phyloP scores from a whole-genome alignment of 2,113 vertebrate species.

The Paracanthobrama guichenoti region DNA sequence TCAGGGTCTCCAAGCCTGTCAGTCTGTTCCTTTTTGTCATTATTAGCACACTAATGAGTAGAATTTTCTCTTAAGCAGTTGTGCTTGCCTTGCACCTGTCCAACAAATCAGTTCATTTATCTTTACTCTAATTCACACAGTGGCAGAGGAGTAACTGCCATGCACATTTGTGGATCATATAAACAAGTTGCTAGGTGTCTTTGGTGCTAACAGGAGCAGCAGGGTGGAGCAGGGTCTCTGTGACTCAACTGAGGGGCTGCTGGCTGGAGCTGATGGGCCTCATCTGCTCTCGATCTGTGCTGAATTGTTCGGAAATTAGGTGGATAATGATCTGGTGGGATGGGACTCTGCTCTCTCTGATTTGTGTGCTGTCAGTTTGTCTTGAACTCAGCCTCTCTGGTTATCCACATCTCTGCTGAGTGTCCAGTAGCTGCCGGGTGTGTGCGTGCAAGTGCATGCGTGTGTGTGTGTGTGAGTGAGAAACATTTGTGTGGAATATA shows the following conservation, averaged over 20 bases:
- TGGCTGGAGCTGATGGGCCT: constrained; percentile 15
- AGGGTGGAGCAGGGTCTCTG: background rate
- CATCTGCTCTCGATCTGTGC: constrained; percentile 12
- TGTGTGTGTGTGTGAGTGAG: background rate
- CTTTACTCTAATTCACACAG: background rate
- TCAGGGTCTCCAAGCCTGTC: constrained; percentile 22
- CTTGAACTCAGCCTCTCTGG: constrained; percentile 25
- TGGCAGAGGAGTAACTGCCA: background rate
- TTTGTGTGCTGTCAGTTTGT: constrained; percentile 39
- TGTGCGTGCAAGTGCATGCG: background rate
- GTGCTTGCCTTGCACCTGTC: constrained; percentile 14
- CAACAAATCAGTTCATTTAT: background rate
- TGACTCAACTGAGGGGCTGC: constrained; percentile 10
- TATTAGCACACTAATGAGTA: constrained; percentile 16
- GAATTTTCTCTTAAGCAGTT: constrained; percentile 22
- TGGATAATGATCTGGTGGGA: constrained; percentile 42
- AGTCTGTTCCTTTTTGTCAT: constrained; percentile 6
- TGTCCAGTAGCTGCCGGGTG: constrained; percentile 16
- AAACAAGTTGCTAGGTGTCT: constrained; percentile 22
- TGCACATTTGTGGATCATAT: constrained; percentile 21
- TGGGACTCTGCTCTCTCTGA: constrained; percentile 1
- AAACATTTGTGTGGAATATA: background rate
- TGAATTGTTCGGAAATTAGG: constrained; percentile 37
- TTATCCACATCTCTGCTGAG: constrained; percentile 4
- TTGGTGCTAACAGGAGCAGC: constrained; percentile 11